Base-by-base conservation (phyloP, 2,888 invertebrate species). In the Thecocarcelia acutangulata region DNA sequence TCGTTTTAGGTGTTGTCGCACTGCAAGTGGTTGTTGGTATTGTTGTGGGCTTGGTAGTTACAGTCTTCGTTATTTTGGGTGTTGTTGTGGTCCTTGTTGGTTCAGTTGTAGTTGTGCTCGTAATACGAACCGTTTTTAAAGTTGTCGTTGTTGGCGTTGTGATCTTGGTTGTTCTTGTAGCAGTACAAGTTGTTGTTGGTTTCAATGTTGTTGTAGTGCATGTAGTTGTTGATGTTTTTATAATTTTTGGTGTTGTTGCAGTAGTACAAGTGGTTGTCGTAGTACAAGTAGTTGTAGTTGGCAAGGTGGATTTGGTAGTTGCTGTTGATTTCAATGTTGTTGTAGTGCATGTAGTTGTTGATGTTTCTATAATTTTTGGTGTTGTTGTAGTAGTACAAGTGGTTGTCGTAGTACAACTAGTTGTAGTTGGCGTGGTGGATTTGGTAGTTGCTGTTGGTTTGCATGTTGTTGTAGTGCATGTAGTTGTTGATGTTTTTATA, bases 261-360 rank as follows among this genome's bases (percentile, higher is more conserved):
- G 79, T 78, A 8, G 66, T 33, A 1, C 84, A 80, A 6, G 63
- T 19, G n/a, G 69, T 56, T n/a, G 68, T 40, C 1, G 70, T 33
- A 0, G 66, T 50, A 11, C 48, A 37, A 17, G 56, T 19, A 1
- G 44, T 17, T 40, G 44, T 42, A 17, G 52, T 69, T 15, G 63
- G n/a, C n/a, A n/a, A n/a, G n/a, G n/a, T n/a, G n/a, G n/a, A n/a
- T n/a, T n/a, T n/a, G n/a, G n/a, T n/a, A 9, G 69, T 68, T 1
- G 77, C 40, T 6, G 64, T 64, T 1, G 1, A n/a, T 44, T n/a
- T 44, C 1, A 69, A 3, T 0, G 72, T 56, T 17, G 56, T 44
- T 2, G 70, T 50, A 0, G 69, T 33, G 3, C 46, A 21, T 5
- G 73, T 70, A 11, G 61, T 63, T 1, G 83, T 56, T 21, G 66